Conservation (phyloP, 2,113 vertebrate species). For the Empidonax alnorum region DNA sequence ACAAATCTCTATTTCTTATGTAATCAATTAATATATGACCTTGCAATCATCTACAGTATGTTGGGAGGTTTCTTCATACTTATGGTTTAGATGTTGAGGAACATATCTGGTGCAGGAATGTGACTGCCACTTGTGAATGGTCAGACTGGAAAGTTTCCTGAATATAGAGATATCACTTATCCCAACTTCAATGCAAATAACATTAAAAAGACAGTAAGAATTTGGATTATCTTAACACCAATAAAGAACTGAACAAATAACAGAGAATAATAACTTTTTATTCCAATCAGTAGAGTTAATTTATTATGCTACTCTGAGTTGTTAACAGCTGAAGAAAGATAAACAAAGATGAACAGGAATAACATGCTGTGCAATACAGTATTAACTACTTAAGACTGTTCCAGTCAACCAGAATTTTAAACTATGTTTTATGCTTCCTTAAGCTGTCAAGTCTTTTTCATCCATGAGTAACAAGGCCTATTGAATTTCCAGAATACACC, state of each 20-base stretch:
- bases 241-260: slow-evolving; percentile 9
- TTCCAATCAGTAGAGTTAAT: neutral
- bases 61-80: neutral
- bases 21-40: neutral
- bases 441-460: slow-evolving; percentile 42
- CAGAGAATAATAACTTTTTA: neutral
- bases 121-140: neutral
- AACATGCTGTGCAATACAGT: neutral
- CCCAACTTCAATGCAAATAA: neutral
- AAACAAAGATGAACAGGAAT: slow-evolving; percentile 40
- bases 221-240: slow-evolving; percentile 1
- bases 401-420: slow-evolving; percentile 20
- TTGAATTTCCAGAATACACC: neutral
- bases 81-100: neutral
- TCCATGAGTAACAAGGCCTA: neutral
- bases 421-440: slow-evolving; percentile 40
- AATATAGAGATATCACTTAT: neutral
- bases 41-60: neutral
- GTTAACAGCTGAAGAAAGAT: slow-evolving; percentile 45
- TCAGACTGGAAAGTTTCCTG: neutral
- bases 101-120: neutral
- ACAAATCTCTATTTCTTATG: neutral
- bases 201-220: neutral
- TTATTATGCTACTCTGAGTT: slow-evolving; percentile 47
- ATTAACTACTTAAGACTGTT: slow-evolving; percentile 55